phyloP scores from a whole-genome alignment of 2,888 invertebrate genomes.

The Drosophila testacea region DNA sequence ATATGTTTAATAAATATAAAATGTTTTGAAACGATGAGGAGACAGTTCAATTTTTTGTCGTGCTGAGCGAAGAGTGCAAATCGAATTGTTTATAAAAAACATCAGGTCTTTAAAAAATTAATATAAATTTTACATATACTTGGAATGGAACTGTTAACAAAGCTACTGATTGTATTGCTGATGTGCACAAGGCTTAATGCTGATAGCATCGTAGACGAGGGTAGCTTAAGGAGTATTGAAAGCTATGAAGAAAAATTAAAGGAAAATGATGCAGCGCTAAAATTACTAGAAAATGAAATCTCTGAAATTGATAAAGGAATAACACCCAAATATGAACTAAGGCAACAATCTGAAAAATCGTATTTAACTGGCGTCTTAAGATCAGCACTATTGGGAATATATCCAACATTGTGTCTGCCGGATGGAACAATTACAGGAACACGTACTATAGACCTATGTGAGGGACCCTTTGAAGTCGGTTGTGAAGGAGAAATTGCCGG shows the following conservation, averaged over 20 bases:
- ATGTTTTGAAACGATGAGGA: too few species aligned
- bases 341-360: background rate
- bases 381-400: background rate
- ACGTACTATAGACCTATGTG: accelerated
- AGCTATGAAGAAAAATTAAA: background rate
- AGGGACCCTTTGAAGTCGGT: constrained; percentile 86
- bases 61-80: background rate
- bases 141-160: background rate
- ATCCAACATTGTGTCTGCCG: constrained; percentile 30
- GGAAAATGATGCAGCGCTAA: background rate
- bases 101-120: background rate
- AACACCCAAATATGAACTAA: background rate
- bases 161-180: constrained; percentile 3
- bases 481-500: constrained; percentile 85
- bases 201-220: background rate
- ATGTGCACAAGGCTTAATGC: background rate
- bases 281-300: background rate
- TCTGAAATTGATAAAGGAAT: background rate
- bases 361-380: background rate
- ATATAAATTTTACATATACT: background rate
- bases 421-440: background rate
- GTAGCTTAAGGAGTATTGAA: background rate
- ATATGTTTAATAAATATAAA: too few species aligned
- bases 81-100: background rate
- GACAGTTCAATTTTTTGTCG: background rate